Evolutionary conservation across 2,888 invertebrate species (phyloP), one percentile per base, ranked within the genome.

Genomic region (Phyto melanocephala): DNA sequence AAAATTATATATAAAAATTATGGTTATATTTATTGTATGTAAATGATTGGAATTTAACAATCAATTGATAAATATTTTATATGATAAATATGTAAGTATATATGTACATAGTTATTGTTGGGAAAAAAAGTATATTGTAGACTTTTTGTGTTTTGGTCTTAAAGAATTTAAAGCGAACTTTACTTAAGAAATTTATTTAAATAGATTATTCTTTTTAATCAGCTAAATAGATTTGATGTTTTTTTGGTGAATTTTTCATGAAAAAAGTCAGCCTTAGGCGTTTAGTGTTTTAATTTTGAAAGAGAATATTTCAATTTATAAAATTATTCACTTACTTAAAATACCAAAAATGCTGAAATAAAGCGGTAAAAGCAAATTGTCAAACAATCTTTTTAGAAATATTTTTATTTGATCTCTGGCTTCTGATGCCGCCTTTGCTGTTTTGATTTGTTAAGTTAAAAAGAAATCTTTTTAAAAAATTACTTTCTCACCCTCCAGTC

Each of bases 11-110:
- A 79, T 52, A 83, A 76, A 81, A 85, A 85, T 83, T 85, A 85
- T 85, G 65, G 15, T 82, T 82, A 79, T 83, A 87, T 87, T 87
- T 87, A 87, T 86, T 85, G 86, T 86, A 87, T 88, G 87, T 86
- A 87, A 87, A 88, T 88, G 85, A 85, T 85, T 80, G 84, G 86
- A 86, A 85, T 87, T 87, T 87, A 86, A 84, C 85, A 86, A 86
- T 87, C 86, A 85, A 84, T 86, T 86, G 86, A 86, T 86, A 54
- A 56, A 35, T 68, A 40, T 70, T 74, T 68, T 74, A n/a, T n/a
- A 63, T 63, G 40, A 62, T 63, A 63, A 74, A 56, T n/a, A n/a
- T n/a, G n/a, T n/a, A n/a, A n/a, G n/a, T n/a, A n/a, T n/a, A n/a
- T n/a, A n/a, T n/a, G n/a, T n/a, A n/a, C n/a, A n/a, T 62, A 40